Evolutionary conservation across 2,113 vertebrate genomes (phyloP), one percentile per base, ranked within the genome.

Genomic region (Sinosuthora webbiana): DNA sequence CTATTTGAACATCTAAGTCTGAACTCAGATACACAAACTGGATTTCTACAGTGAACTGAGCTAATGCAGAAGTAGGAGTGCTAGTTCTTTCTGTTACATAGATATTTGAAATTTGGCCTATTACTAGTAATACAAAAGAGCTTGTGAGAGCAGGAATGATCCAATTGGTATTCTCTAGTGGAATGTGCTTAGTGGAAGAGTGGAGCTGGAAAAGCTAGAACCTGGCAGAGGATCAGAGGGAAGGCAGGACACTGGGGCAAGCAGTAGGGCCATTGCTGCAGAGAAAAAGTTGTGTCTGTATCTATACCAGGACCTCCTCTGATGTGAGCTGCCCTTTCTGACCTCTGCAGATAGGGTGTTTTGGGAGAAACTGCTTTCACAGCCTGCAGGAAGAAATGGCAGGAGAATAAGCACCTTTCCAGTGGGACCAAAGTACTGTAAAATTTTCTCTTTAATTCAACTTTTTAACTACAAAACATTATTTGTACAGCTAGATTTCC

Each of bases 171-270:
- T 50, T 79, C 59, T 44, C 52, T 52, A 44, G 52, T 37, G 47
- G 28, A 80, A 70, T 45, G 37, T 56, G 39, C 13, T 70, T 39
- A 47, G 67, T 62, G 47, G 76, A 80, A 74, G 59, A 62, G 39
- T 3, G 57, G 70, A 70, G 8, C 53, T 88, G 71, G 39, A 83
- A 83, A 42, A 91, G 17, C 19, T 80, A 28, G 28, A 80, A 39
- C 47, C 50, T 95, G 82, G 78, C 91, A 93, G 55, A 67, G 25
- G 87, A 96, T 89, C 91, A 93, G 27, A 94, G 52, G 33, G 33
- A 92, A 75, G 60, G 73, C 20, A 70, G 76, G 52, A 74, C 47
- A 59, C 0, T 3, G 37, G 52, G 39, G 64, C 19, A 63, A 88
- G 60, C 5, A 83, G 63, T 6, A 90, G 31, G 24, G 60, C 68